Conservation (phyloP, 2,888 invertebrate genomes). For the Zygothrica quintamaculata region DNA sequence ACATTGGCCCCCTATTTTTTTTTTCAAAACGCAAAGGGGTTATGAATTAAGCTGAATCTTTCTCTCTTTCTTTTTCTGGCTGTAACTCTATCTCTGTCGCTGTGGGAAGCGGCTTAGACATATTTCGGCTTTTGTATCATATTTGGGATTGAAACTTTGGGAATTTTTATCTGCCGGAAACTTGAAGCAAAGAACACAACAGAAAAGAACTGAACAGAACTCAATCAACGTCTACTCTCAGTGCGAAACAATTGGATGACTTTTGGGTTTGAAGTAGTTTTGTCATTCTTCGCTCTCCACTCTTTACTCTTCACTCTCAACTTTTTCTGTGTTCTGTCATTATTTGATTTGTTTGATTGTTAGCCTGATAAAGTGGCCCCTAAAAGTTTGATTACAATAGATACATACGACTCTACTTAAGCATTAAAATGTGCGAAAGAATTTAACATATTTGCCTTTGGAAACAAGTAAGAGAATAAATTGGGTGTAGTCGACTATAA, state of each 20-base stretch:
- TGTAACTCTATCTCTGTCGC: conserved; percentile 14
- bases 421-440: conserved; percentile 61
- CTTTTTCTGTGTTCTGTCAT: conserved; percentile 15
- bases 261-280: conserved; percentile 61
- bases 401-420: conserved; percentile 28
- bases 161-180: conserved; percentile 43
- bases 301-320: conserved; percentile 13
- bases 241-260: conserved; percentile 71
- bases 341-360: conserved; percentile 57
- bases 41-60: too few relatives aligned
- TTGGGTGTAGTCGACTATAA: too few relatives aligned
- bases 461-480: too few relatives aligned
- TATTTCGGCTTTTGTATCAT: conserved; percentile 28
- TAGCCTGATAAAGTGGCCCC: conserved; percentile 50
- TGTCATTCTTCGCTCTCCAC: conserved; percentile 12
- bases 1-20: too few relatives aligned
- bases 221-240: conserved; percentile 75
- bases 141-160: conserved; percentile 15
- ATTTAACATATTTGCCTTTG: too few relatives aligned
- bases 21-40: too few relatives aligned
- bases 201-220: too few relatives aligned
- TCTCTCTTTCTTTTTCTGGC: background rate
- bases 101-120: conserved; percentile 55
- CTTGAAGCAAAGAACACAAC: too few relatives aligned
- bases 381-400: conserved; percentile 22